Base-by-base conservation (phyloP, 2,113 vertebrate species). In the Phalacrocorax brasilianus region DNA sequence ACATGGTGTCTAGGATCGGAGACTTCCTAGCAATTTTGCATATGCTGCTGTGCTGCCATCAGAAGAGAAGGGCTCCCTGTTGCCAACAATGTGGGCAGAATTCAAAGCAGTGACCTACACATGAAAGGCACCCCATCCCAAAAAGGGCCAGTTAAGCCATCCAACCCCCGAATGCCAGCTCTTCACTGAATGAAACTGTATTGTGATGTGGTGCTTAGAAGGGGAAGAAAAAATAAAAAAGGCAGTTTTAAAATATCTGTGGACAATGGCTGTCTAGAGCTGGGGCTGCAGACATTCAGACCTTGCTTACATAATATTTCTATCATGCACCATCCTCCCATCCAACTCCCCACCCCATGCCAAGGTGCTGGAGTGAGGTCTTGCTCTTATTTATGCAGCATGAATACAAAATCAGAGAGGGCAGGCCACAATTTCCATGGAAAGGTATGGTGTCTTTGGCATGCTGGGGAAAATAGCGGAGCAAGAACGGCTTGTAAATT, bases 331-430 rank as follows among this genome's bases (percentile, higher is more conserved):
- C 23, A 0, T 95, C 73, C 45, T 93, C 66, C 74, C 67, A 85
- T 90, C 77, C 92, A 95, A n/a, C 55, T 93, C 68, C 33, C 52
- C 76, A 80, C 59, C 77, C 85, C 79, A 85, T 83, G 95, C 95
- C 95, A 95, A 94, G 93, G 93, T 95, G 93, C 90, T 95, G 85
- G 95, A 96, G 88, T 84, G 90, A 96, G 94, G 93, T 94, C 95
- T 93, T 95, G 86, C 76, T 94, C 86, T 84, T 89, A 92, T 94
- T 97, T 93, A 73, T 92, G 77, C 81, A 24, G 45, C 71, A 85
- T 65, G 84, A 92, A 96, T 94, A 80, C 55, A 92, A 76, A 95
- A 96, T 85, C 67, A 62, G 85, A 80, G 61, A 93, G 53, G 50
- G 74, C 72, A 50, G 91, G 78, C 88, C 92, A 93, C 92, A 91